Evolutionary conservation across 2,888 invertebrate species (phyloP).

Genomic region (Lasioglossum calceatum): DNA sequence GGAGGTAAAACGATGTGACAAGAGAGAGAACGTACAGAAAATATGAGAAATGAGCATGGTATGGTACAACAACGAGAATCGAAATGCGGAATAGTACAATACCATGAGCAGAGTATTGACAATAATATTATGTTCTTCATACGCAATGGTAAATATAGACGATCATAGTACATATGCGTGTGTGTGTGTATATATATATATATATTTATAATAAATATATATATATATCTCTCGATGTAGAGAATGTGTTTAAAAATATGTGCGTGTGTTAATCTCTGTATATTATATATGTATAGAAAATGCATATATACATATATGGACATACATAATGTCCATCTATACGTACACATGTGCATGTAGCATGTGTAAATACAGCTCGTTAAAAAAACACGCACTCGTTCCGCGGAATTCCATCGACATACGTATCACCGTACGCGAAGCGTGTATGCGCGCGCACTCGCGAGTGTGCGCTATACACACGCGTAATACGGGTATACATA

Average conservation of each 20-base stretch:
- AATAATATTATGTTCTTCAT: constrained; percentile 67
- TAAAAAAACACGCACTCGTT: constrained; percentile 36
- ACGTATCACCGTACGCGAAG: constrained; percentile 38
- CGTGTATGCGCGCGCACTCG: constrained; percentile 23
- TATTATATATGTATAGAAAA: constrained; percentile 30
- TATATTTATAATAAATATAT: background rate
- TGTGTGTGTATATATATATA: constrained; percentile 20
- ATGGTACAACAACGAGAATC: constrained; percentile 73
- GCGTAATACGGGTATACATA: background rate
- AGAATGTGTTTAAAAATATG: constrained; percentile 31
- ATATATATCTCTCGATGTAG: constrained; percentile 40
- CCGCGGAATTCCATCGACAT: constrained; percentile 24
- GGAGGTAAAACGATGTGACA: constrained; percentile 60
- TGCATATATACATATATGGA: constrained; percentile 26
- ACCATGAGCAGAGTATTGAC: constrained; percentile 74
- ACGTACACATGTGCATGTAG: constrained; percentile 34
- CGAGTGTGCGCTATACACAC: background rate
- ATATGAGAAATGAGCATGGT: constrained; percentile 68
- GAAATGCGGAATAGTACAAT: constrained; percentile 74
- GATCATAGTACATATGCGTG: constrained; percentile 42
- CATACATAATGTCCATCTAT: constrained; percentile 2
- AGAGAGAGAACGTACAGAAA: constrained; percentile 55
- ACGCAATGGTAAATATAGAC: constrained; percentile 64
- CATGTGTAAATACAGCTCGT: constrained; percentile 27
- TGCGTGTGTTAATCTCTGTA: constrained; percentile 32